Evolutionary conservation across 1,140 invertebrate genomes (phyloP).

Genomic region (Ostrea edulis): DNA sequence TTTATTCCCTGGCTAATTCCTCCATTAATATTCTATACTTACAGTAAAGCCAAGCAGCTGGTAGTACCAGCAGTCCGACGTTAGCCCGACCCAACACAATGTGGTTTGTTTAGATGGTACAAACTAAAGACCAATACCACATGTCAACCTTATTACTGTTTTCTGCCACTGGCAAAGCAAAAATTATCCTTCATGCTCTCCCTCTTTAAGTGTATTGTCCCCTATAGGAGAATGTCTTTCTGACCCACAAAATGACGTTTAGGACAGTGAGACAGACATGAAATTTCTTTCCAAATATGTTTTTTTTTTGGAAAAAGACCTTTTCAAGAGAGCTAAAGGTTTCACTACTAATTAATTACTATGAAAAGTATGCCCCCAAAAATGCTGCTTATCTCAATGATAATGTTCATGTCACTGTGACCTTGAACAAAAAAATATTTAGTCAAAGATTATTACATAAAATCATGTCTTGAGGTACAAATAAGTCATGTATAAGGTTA

Average conservation of each 20-base stretch:
- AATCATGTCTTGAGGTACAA: background rate
- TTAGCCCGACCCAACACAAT: background rate
- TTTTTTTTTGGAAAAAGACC: too few species aligned
- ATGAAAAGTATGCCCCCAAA: background rate
- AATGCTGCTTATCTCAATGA: background rate
- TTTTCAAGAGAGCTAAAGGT: background rate
- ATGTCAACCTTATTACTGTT: constrained; percentile 19
- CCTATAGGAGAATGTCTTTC: background rate
- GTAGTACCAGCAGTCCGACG: constrained; percentile 16
- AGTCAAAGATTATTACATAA: background rate
- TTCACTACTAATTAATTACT: background rate
- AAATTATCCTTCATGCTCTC: constrained; percentile 4
- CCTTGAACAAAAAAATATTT: background rate
- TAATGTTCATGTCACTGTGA: background rate
- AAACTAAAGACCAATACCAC: constrained; percentile 7
- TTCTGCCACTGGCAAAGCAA: background rate
- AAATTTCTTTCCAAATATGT: background rate
- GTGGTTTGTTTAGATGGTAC: constrained; percentile 31
- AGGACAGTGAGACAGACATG: background rate
- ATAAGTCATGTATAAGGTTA: too few species aligned
- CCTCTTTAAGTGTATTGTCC: background rate
- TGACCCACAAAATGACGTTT: background rate
- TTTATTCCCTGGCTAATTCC: background rate
- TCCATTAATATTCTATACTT: constrained; percentile 2
- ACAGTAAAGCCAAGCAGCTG: background rate